phyloP scores from a whole-genome alignment of 2,797 vertebrate genomes.

The Muscicapa striata region DNA sequence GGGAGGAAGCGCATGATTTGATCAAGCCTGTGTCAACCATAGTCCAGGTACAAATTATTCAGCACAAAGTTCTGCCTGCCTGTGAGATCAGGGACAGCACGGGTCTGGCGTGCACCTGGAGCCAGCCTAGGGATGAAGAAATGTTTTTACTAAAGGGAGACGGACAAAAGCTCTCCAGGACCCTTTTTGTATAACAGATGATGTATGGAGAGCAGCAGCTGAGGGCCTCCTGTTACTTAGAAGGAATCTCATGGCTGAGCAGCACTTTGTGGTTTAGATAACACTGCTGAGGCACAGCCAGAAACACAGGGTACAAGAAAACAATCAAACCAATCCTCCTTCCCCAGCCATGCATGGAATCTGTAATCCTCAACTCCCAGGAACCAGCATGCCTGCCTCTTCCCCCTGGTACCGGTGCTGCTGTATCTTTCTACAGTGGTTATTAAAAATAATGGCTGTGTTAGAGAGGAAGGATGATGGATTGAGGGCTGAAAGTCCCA shows the following conservation, averaged over 20 bases:
- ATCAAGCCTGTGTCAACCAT: conserved; percentile 77
- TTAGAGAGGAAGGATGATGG: conserved; percentile 40
- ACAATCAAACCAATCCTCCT: neutral
- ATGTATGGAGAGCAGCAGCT: no score
- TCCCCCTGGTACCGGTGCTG: conserved; percentile 1
- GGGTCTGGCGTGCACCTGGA: no score
- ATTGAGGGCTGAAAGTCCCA: conserved; percentile 32
- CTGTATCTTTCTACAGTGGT: conserved; percentile 47
- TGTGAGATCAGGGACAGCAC: no score
- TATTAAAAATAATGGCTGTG: conserved; percentile 69
- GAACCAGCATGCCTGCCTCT: neutral
- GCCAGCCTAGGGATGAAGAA: no score
- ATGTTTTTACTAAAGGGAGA: no score
- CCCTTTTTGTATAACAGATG: no score
- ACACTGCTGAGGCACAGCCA: neutral
- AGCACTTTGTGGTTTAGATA: neutral
- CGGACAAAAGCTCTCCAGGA: no score
- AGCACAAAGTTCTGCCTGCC: no score
- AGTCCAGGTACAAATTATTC: conserved; percentile 69
- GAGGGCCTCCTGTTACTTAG: no score
- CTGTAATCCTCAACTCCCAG: neutral
- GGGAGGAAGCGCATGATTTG: conserved; percentile 74
- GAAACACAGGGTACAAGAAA: neutral
- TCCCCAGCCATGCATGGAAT: neutral
- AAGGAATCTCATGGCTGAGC: no score